Base-by-base conservation (phyloP, 2,888 invertebrate species). In the Crepidodera aurea region DNA sequence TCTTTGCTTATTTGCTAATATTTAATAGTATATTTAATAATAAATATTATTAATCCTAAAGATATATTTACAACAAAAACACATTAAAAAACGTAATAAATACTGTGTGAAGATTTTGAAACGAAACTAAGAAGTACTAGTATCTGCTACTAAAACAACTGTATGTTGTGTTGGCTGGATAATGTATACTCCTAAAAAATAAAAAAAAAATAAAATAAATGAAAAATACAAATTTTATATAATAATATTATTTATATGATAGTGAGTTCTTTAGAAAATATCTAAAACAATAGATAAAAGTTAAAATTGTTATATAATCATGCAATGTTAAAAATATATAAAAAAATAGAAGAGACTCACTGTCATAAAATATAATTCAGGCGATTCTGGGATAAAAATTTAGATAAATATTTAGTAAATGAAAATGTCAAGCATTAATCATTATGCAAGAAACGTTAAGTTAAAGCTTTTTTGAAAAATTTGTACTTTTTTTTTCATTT, bases 111-210 rank as follows among this genome's bases (percentile, higher is more conserved):
- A 25, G 16, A 12, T 27, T 57, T 57, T 57, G 12, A 56, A 53
- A 57, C 18, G 34, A 34, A 32, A 29, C 54, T 54, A 40, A 40
- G 12, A 22, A 27, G 34, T 54, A 48, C 60, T 73, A 79, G 71
- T 78, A 79, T 75, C 78, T 76, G 68, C 66, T 62, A 71, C 75
- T 76, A 69, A 73, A 79, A 73, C 78, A 79, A 71, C 71, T 77
- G 73, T 75, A 77, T 57, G 77, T 69, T 54, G 77, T 69, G 55
- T 77, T 73, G 66, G 79, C 73, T 64, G 79, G 78, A 66, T 78
- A 80, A 64, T 80, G 80, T 66, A 78, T 79, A 70, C 79, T 78
- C 76, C 80, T 80, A 75, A 63, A 79, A 79, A 71, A 67, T 56
- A 62, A 69, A 64, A 69, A 64, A 66, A 44, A n/a, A n/a, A n/a